Conservation (phyloP, 2,888 invertebrate genomes). For the Steinernema scapterisci region DNA sequence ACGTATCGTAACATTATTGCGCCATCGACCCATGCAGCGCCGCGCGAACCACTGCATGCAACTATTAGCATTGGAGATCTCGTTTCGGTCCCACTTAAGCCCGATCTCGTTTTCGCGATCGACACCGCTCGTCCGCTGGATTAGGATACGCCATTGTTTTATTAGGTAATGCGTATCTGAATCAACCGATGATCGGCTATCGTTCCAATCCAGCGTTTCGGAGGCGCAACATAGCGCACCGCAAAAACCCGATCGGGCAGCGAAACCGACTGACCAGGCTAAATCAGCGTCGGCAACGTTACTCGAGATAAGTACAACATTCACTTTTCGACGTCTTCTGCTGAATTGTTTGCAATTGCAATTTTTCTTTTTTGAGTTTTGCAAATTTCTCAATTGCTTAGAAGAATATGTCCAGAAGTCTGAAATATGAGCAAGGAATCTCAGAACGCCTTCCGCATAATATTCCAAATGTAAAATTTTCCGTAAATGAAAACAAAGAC, state of each 20-base stretch:
- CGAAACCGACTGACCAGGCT: background rate
- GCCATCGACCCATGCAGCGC: conserved; percentile 30
- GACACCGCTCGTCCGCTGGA: conserved; percentile 16
- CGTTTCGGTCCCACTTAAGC: conserved; percentile 27
- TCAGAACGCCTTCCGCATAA: too few relatives aligned
- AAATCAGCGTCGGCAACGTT: background rate
- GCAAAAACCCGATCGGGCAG: background rate
- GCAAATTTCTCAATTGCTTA: too few relatives aligned
- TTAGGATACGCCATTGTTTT: conserved; percentile 5
- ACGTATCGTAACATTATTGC: conserved; percentile 32
- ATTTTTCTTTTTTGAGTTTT: too few relatives aligned
- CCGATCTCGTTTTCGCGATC: conserved; percentile 10
- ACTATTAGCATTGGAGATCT: conserved; percentile 24
- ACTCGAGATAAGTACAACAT: too few relatives aligned
- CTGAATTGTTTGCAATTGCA: too few relatives aligned
- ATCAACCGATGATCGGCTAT: background rate
- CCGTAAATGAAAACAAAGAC: too few relatives aligned
- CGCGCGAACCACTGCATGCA: conserved; percentile 21
- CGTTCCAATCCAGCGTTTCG: background rate
- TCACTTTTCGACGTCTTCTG: too few relatives aligned
- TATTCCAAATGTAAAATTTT: too few relatives aligned
- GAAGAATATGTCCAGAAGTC: too few relatives aligned
- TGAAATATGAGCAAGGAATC: too few relatives aligned
- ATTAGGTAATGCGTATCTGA: conserved; percentile 1
- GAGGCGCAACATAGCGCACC: background rate